phyloP scores from a whole-genome alignment of 1,140 invertebrate genomes.

The Hesperophylax magnus region DNA sequence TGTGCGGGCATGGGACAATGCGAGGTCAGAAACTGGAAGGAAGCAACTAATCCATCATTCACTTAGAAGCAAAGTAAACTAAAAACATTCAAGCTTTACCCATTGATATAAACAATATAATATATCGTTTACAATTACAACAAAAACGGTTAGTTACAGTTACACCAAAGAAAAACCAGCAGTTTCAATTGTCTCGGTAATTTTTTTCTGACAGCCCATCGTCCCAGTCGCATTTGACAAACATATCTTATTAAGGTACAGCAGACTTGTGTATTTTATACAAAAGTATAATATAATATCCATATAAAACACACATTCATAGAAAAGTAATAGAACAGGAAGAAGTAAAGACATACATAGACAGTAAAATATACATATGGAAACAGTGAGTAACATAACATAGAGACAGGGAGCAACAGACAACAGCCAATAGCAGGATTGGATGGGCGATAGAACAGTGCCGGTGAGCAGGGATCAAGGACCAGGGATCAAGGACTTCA shows the following conservation, averaged over 20 bases:
- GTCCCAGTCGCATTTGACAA: slow-evolving; percentile 17
- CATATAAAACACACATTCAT: slow-evolving; percentile 45
- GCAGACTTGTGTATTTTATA: slow-evolving; percentile 32
- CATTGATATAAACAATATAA: neutral
- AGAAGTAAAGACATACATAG: slow-evolving; percentile 44
- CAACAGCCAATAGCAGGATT: slow-evolving; percentile 52
- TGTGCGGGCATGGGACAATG: neutral
- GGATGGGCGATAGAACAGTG: neutral
- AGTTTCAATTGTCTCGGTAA: too few relatives aligned
- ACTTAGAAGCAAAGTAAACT: neutral
- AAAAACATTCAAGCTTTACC: neutral
- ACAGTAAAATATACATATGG: slow-evolving; percentile 44
- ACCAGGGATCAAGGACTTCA: neutral
- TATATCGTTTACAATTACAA: neutral
- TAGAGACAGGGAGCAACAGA: slow-evolving; percentile 45
- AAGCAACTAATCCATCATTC: neutral
- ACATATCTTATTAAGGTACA: slow-evolving; percentile 25
- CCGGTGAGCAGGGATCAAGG: neutral
- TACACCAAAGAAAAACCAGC: too few relatives aligned
- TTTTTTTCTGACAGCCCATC: neutral
- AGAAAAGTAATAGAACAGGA: slow-evolving; percentile 39
- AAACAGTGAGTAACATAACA: slow-evolving; percentile 48
- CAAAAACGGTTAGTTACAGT: too few relatives aligned
- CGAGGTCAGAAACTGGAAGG: neutral
- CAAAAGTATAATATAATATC: slow-evolving; percentile 30